phyloP scores from a whole-genome alignment of 2,797 vertebrate genomes.

The Xenopus petersii region DNA sequence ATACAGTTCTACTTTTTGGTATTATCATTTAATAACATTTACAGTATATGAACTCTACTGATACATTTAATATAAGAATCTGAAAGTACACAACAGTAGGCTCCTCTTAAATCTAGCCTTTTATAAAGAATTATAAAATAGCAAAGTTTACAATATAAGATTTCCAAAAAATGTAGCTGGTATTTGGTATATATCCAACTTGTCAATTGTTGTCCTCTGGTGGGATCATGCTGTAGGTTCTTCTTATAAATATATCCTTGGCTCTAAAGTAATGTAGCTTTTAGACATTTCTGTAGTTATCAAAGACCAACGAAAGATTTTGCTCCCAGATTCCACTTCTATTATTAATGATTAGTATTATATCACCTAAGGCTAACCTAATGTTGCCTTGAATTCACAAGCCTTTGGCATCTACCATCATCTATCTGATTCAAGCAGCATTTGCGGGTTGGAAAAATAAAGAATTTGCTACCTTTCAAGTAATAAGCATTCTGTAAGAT shows the following conservation, averaged over 20 bases:
- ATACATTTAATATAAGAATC: too few species aligned
- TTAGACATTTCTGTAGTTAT: slow-evolving; percentile 55
- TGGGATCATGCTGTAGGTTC: slow-evolving; percentile 55
- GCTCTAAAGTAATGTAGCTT: slow-evolving; percentile 57
- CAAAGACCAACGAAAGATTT: slow-evolving; percentile 70
- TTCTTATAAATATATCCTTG: slow-evolving; percentile 55
- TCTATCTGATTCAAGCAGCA: slow-evolving; percentile 55
- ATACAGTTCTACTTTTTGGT: too few species aligned
- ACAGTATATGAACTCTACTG: too few species aligned
- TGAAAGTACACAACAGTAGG: too few species aligned
- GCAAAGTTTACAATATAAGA: too few species aligned
- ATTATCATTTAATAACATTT: too few species aligned
- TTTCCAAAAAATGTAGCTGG: slow-evolving; percentile 48
- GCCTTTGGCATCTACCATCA: slow-evolving; percentile 63
- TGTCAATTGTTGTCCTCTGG: slow-evolving; percentile 46
- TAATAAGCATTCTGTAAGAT: slow-evolving; percentile 50
- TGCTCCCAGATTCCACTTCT: slow-evolving; percentile 62
- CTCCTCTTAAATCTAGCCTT: too few species aligned
- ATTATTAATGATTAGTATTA: slow-evolving; percentile 74
- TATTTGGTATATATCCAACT: slow-evolving; percentile 35
- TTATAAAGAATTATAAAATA: too few species aligned
- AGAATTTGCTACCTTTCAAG: slow-evolving; percentile 28
- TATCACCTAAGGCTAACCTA: slow-evolving; percentile 70
- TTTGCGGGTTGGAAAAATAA: slow-evolving; percentile 22
- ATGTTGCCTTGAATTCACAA: slow-evolving; percentile 55